phyloP scores from a whole-genome alignment of 2,888 invertebrate species.

The Melipona bicolor region DNA sequence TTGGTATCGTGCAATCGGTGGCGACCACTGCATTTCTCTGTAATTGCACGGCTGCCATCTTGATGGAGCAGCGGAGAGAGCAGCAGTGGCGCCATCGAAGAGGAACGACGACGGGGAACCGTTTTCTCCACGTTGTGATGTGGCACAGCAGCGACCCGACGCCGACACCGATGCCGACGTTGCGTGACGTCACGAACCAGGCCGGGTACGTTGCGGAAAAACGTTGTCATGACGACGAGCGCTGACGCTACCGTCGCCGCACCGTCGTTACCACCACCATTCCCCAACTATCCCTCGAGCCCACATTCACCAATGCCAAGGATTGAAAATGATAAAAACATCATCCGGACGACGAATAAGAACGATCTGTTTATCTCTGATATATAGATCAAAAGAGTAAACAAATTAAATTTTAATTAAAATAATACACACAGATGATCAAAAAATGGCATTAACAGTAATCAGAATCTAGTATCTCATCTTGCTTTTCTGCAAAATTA shows the following conservation, averaged over 20 bases:
- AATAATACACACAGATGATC: too few species aligned
- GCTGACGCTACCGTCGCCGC: constrained; percentile 73
- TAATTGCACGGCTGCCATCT: constrained; percentile 66
- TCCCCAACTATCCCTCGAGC: constrained; percentile 10
- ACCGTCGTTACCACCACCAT: constrained; percentile 55
- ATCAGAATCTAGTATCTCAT: too few species aligned
- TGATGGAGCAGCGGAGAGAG: constrained; percentile 43
- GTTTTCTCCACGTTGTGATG: constrained; percentile 52
- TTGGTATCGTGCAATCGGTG: background rate
- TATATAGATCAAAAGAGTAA: too few species aligned
- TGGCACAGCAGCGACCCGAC: constrained; percentile 59
- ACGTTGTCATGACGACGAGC: constrained; percentile 81
- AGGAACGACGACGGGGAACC: constrained; percentile 52
- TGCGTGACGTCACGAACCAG: constrained; percentile 81
- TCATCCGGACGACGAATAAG: background rate
- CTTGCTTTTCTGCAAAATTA: too few species aligned
- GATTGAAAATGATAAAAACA: constrained; percentile 47
- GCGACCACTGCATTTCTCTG: constrained; percentile 33
- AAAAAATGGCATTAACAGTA: too few species aligned
- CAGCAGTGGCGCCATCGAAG: constrained; percentile 64
- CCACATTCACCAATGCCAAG: constrained; percentile 67
- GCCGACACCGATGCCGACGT: constrained; percentile 72
- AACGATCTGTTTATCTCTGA: background rate
- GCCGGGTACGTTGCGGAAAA: constrained; percentile 83
- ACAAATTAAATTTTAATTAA: too few species aligned